These are phyloP conservation scores for Dysidea cf. avara DNA, from an alignment of 37 sponge, comb jelly and placozoan species.

Conservation along the genomic window DNA sequence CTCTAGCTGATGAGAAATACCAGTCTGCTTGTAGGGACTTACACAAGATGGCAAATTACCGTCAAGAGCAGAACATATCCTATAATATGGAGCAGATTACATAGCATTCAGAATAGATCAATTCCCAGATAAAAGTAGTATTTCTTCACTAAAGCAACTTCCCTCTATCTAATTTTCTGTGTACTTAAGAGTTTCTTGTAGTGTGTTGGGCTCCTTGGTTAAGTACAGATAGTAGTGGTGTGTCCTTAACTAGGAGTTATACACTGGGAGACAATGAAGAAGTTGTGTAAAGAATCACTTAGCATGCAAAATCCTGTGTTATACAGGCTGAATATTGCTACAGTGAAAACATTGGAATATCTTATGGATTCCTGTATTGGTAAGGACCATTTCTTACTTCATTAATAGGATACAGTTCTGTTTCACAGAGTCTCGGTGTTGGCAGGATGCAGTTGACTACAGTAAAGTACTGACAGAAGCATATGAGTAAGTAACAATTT, in stretches of 20 bases:
- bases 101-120: no score
- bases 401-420: background rate
- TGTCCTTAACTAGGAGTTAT: background rate
- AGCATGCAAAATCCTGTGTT: background rate
- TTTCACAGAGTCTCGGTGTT: slow-evolving; percentile 17
- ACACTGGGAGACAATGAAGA: slow-evolving; percentile 13
- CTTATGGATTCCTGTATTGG: slow-evolving; percentile 41
- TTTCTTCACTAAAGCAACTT: no score
- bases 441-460: slow-evolving; percentile 30
- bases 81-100: no score
- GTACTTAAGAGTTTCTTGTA: no score
- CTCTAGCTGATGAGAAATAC: no score
- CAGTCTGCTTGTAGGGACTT: no score
- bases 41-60: no score
- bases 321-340: slow-evolving; percentile 12
- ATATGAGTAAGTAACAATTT: slow-evolving; percentile 20
- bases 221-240: background rate
- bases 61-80: no score
- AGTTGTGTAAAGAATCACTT: background rate
- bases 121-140: no score
- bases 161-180: no score
- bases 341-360: slow-evolving; percentile 11
- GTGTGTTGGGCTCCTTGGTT: no score
- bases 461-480: slow-evolving; percentile 3
- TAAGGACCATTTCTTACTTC: background rate